Conservation (phyloP, 2,888 invertebrate genomes). For the Tetragonisca angustula region DNA sequence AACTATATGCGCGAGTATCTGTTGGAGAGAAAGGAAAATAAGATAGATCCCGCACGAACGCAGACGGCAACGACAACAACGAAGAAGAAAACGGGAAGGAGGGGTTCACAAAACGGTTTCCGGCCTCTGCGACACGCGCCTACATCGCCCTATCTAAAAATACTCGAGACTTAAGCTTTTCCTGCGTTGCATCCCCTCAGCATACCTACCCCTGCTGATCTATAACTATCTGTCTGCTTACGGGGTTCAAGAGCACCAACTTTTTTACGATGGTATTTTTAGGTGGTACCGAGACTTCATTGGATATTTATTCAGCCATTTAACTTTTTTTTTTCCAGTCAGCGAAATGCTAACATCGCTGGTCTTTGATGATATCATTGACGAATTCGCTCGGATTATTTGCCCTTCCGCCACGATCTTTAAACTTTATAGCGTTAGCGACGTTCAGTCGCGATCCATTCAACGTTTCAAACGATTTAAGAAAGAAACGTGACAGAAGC, state of each 20-base stretch:
- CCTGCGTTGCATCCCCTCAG: conserved; percentile 50
- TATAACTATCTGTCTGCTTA: conserved; percentile 62
- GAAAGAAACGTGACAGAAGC: neutral
- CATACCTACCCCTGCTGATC: conserved; percentile 61
- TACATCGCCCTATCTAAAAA: conserved; percentile 61
- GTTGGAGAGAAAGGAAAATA: conserved; percentile 44
- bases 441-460: neutral
- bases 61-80: conserved; percentile 59
- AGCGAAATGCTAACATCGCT: conserved; percentile 5
- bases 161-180: conserved; percentile 56
- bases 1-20: conserved; percentile 25
- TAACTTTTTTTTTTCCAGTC: neutral
- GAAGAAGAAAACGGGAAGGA: conserved; percentile 56
- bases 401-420: neutral
- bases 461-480: neutral
- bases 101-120: conserved; percentile 58
- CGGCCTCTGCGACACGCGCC: conserved; percentile 64
- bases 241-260: conserved; percentile 56
- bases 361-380: conserved; percentile 4
- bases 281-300: conserved; percentile 29
- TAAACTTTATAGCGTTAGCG: neutral
- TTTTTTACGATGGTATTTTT: conserved; percentile 52
- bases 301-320: conserved; percentile 33
- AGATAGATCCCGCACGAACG: conserved; percentile 48
- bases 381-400: conserved; percentile 4